Conservation (phyloP, 2,888 invertebrate genomes). For the Chrysodeixis includens region DNA sequence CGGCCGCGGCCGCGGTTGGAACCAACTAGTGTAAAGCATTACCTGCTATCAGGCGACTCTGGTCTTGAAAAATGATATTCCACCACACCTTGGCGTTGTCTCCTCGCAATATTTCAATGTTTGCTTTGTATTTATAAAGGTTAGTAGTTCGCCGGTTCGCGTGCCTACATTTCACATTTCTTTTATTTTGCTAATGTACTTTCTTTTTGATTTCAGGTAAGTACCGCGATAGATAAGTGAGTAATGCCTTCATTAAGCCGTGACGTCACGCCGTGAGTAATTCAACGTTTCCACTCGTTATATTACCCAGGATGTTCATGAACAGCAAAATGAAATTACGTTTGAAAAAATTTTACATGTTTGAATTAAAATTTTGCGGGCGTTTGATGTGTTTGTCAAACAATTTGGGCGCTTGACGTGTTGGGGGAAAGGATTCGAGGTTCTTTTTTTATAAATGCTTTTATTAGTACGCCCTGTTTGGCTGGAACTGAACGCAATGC, state of each 20-base stretch:
- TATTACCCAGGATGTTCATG: conserved; percentile 44
- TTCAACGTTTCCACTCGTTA: conserved; percentile 40
- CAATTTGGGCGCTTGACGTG: conserved; percentile 60
- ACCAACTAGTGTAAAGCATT: conserved; percentile 80
- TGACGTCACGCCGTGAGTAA: conserved; percentile 38
- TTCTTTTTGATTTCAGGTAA: conserved; percentile 80
- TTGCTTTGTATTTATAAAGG: conserved; percentile 78
- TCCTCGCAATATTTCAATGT: conserved; percentile 81
- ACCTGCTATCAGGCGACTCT: conserved; percentile 83
- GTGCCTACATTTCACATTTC: conserved; percentile 73
- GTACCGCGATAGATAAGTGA: conserved; percentile 61
- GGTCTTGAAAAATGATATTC: conserved; percentile 87
- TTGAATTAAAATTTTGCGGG: conserved; percentile 61
- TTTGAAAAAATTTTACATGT: conserved; percentile 53
- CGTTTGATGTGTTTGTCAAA: conserved; percentile 64
- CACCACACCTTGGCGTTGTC: conserved; percentile 84
- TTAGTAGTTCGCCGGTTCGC: conserved; percentile 74
- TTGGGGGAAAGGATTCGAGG: conserved; percentile 55
- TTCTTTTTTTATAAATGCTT: conserved; percentile 53
- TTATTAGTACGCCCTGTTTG: conserved; percentile 49
- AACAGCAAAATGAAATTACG: conserved; percentile 57
- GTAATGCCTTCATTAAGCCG: conserved; percentile 55
- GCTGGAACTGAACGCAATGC: conserved; percentile 33
- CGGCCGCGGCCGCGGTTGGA: conserved; percentile 71
- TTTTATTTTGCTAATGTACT: conserved; percentile 74